Evolutionary conservation across 1,140 invertebrate genomes (phyloP), one percentile per base, ranked within the genome.

Genomic region (Homalodisca vitripennis): DNA sequence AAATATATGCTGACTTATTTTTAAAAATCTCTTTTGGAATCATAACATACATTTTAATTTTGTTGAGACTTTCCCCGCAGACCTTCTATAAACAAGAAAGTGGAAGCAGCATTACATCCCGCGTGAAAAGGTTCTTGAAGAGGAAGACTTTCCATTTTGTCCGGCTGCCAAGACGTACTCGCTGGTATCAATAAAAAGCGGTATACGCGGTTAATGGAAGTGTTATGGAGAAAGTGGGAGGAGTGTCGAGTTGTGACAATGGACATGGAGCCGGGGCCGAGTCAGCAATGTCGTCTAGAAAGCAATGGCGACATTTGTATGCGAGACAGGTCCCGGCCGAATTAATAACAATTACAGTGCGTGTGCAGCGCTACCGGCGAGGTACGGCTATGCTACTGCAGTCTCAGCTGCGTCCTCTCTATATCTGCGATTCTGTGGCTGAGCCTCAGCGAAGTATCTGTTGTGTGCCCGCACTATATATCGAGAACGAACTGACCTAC

Each of bases 261-360:
- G n/a, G n/a, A n/a, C n/a, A n/a, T n/a, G n/a, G n/a, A n/a, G n/a
- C n/a, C n/a, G 17, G 6, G 17, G n/a, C n/a, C 48, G 48, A 14
- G n/a, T 6, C 48, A 51, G 48, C 48, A 51, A 51, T 51, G 48
- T 51, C 48, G 48, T 51, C 48, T 51, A 51, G 48, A 51, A 51
- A 51, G 48, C 48, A 51, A 51, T 51, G 14, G 17, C 34, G n/a
- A 41, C 34, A 51, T 51, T 22, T 51, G 48, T 51, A 51, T 51
- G 3, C 48, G 48, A 6, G n/a, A 3, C 17, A 3, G 14, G 48
- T 22, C 6, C 3, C 48, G 48, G 48, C 48, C 48, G 48, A 51
- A 51, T 51, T 51, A 51, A 51, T 51, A 51, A 51, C 48, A 51
- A 51, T 51, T 51, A 51, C 48, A 12, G 48, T 51, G 48, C 48